phyloP scores from a whole-genome alignment of 2,888 invertebrate species.

The Salticus scenicus region DNA sequence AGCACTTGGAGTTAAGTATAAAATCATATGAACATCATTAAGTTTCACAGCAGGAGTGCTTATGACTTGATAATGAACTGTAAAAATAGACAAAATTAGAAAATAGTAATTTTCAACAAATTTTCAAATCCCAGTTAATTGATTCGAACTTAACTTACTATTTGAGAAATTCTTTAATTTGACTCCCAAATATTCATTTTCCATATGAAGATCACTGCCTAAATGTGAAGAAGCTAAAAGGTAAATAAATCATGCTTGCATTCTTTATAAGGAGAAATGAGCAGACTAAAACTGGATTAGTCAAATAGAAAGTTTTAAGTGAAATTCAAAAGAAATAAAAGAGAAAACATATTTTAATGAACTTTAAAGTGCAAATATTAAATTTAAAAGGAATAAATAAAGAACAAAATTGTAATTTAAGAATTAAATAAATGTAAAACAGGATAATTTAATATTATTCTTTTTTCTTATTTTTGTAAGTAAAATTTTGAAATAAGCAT shows the following conservation, averaged over 20 bases:
- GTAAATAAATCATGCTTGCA: not conserved
- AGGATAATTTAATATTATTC: no score
- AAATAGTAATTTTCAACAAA: not conserved
- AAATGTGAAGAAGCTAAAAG: slow-evolving; percentile 26
- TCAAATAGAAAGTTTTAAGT: no score
- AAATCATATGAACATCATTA: slow-evolving; percentile 63
- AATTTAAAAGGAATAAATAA: no score
- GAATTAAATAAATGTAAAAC: no score
- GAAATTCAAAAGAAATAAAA: no score
- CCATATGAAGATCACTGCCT: slow-evolving; percentile 30
- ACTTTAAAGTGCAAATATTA: no score
- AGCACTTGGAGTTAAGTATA: slow-evolving; percentile 59
- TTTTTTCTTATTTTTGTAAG: no score
- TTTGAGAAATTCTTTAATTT: slow-evolving; percentile 60
- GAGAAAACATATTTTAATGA: no score
- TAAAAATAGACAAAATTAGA: not conserved
- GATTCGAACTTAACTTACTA: slow-evolving; percentile 48
- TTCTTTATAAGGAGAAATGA: not conserved
- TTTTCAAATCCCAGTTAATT: no score
- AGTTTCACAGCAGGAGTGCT: slow-evolving; percentile 59
- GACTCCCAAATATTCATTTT: slow-evolving; percentile 59
- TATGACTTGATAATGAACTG: slow-evolving; percentile 66
- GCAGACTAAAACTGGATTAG: no score
- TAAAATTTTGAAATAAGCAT: no score
- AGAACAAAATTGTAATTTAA: no score